Evolutionary conservation across 2,113 vertebrate species (phyloP), one percentile per base, ranked within the genome.

Genomic region (Platysternon megacephalum): DNA sequence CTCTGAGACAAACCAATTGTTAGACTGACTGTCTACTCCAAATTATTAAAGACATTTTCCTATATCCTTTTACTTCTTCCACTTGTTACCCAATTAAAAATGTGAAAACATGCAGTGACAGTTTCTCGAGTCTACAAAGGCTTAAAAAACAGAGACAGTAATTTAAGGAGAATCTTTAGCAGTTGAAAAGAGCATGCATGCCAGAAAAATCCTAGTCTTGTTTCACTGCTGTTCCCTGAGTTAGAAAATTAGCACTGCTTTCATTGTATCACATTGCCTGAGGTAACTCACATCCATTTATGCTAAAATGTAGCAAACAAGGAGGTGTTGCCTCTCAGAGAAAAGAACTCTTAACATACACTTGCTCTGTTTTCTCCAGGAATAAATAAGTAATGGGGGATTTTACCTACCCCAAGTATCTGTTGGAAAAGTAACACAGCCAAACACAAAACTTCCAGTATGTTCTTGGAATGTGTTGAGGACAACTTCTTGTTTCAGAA

Each of bases 11-110:
- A 94, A 55, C 14, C 85, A 88, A 82, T 53, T 87, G 85, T 84
- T 93, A 82, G 89, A 91, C 53, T 82, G 51, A 42, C 79, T 94
- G 3, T 80, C 58, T 14, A 86, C 74, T 92, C 32, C 84, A 89
- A 90, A 58, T 84, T 89, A 95, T 39, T 89, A 92, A 96, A 29
- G 55, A 35, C 8, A 85, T 89, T 96, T 96, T 95, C 52, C 86
- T 97, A 78, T 39, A 85, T 22, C 9, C 35, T 9, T 89, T 94
- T 91, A 92, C 51, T 85, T 92, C 53, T 65, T 9, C 46, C 78
- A 72, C 79, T 74, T 46, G 14, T 51, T 87, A 61, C 48, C 11
- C 58, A 90, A 87, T 56, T 89, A 80, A 61, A 78, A 94, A 94
- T 55, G 79, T 29, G 65, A 96, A 94, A 82, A 86, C 10, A 35